Evolutionary conservation across 2,888 invertebrate species (phyloP), one percentile per base, ranked within the genome.

Genomic region (Perdita meconis): DNA sequence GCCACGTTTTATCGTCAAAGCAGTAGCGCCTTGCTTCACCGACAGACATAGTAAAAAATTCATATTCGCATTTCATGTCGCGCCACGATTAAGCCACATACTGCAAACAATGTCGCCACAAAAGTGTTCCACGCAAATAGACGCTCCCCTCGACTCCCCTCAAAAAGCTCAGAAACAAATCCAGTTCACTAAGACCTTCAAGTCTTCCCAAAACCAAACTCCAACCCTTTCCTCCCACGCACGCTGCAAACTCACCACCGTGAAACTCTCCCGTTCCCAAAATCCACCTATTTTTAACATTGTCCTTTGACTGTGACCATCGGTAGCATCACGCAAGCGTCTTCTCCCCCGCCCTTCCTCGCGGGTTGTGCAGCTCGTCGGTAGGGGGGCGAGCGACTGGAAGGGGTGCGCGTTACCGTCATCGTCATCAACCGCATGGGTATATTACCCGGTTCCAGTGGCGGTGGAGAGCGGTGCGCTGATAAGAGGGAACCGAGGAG

Each of bases 401-500:
- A 13, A 30, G 30, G 10, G 10, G 13, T n/a, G 16, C 24, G 56
- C n/a, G 30, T n/a, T n/a, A 22, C 50, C 38, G 55, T 47, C 24
- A 8, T 26, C 42, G 30, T 44, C 12, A 38, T 19, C 19, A 47
- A 47, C 16, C 38, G 42, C 44, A 38, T 42, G 42, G 47, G 26
- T 47, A 19, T 73, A n/a, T n/a, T n/a, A 30, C 51, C 61, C 53
- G 34, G 42, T 65, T 50, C 40, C 64, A 53, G 56, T 57, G 63
- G 64, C 67, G 38, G 60, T 51, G 53, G 50, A 60, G 57, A 60
- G 57, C 60, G 71, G 57, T 60, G 42, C 71, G 78, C 82, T 87
- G 89, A 89, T 89, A 89, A 88, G 85, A 86, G 61, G 59, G 30
- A 22, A 47, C 16, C 47, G 19, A 19, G 3, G 47, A 67, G 24